Evolutionary conservation across 37 sponge, comb jelly and placozoan species (phyloP), one percentile per base, ranked within the genome.

Genomic region (Lycopodina hypogea): DNA sequence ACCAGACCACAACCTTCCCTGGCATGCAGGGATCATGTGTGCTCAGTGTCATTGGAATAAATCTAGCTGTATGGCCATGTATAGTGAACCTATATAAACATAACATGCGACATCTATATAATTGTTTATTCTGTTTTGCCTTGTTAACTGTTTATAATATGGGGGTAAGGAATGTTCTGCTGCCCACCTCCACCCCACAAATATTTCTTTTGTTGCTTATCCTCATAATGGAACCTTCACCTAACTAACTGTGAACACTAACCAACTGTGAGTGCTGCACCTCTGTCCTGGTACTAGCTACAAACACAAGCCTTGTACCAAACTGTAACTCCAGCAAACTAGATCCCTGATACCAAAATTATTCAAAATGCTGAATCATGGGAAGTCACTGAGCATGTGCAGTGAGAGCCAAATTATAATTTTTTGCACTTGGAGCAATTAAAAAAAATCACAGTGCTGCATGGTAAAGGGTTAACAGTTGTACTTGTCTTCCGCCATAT

Each of bases 311-410:
- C 6, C 18, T 59, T 6, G 8, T 6, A 6, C 18, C 12, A 6
- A 59, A 59, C 60, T 59, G 60, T 59, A 59, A 18, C 60, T 59
- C 60, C 3, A 17, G 18, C 3, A 23, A 6, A 28, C 60, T 59
- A 3, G 60, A 23, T 6, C 60, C 3, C n/a, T 3, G 4, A 9
- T 12, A 12, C 8, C 9, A 12, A 45, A 12, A 45, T 12, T 45
- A 12, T 6, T 3, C 4, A 18, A 28, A 23, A 59, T 59, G 60
- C 28, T 59, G 60, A 59, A 59, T 59, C 18, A 59, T 59, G 60
- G 17, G 55, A 53, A 53, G 55, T 53, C 17, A 59, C 60, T 59
- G 60, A 59, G 60, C 60, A 59, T 59, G 60, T 59, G 60, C 60
- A 59, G 60, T 59, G 60, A 26, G 60, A 59, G 60, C 60, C 60